Base-by-base conservation (phyloP, 2,797 vertebrate species). In the Eupleurogrammus muticus region DNA sequence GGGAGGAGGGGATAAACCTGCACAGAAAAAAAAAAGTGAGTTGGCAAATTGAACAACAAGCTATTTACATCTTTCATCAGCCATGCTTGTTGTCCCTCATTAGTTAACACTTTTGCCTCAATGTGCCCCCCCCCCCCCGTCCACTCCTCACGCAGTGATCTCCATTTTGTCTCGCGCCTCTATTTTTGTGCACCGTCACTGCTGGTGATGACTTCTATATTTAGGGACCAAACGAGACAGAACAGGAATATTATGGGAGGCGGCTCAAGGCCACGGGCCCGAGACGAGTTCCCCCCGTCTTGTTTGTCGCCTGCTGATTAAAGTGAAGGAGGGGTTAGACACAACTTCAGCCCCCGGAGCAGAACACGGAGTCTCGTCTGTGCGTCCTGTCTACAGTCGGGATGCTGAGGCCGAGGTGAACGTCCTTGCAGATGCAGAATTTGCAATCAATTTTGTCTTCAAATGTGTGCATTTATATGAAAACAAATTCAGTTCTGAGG, bases 61-160 rank as follows among this genome's bases (percentile, higher is more conserved):
- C 86, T 86, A 90, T 91, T 93, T 92, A 89, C 89, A 90, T 89
- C 84, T 87, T 88, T 90, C 87, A 92, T 91, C 88, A 92, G 81
- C 70, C 64, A 66, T 63, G 66, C 86, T 84, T 87, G 87, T 80
- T 89, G 87, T 80, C 89, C 77, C 86, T 91, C 84, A 90, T 92
- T 92, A 93, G 85, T 86, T 89, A 90, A 84, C 81, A 75, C 77
- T 86, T 90, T 86, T 63, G 83, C 92, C 92, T 90, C 90, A 90
- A 92, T 88, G 88, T 77, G 76, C 72, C 83, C 48, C 57, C 61
- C 50, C 28, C 58, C 73, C 66, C 56, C 73, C 72, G 59, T 72
- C 72, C 59, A 65, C 48, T 70, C 36, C 34, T 21, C 70, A 57
- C 8, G 24, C 61, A 9, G 51, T 54, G 36, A 70, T 78, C 57